Evolutionary conservation across 2,113 vertebrate genomes (phyloP).

Genomic region (Cynoglossus semilaevis): DNA sequence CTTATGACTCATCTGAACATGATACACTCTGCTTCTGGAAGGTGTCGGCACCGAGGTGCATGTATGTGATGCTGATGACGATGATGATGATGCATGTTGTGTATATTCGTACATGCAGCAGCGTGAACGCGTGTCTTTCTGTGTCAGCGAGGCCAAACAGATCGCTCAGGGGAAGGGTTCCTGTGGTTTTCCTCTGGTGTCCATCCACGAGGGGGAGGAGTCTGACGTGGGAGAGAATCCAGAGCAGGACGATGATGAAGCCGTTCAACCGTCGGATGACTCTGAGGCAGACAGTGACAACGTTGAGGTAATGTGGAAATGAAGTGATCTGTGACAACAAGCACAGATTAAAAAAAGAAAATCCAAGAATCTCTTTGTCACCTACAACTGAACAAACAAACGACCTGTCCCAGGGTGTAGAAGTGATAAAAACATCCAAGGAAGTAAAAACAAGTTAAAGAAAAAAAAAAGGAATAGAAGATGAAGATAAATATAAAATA

Average conservation of each 20-base stretch:
- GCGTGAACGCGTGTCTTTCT: constrained; percentile 26
- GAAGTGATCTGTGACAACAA: too few species aligned
- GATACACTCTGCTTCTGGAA: background rate
- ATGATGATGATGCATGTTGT: constrained; percentile 13
- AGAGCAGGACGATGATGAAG: constrained; percentile 39
- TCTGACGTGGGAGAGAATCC: constrained; percentile 27
- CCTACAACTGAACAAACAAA: too few species aligned
- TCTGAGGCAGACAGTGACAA: too few species aligned
- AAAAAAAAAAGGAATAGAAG: too few species aligned
- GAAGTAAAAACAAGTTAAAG: too few species aligned
- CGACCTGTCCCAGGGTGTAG: too few species aligned
- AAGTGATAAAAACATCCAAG: too few species aligned
- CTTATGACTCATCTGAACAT: constrained; percentile 13
- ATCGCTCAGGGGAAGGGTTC: constrained; percentile 58
- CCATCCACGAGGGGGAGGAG: constrained; percentile 79
- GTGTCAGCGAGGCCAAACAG: constrained; percentile 62
- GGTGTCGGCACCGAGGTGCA: background rate
- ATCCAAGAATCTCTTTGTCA: too few species aligned
- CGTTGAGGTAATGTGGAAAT: too few species aligned
- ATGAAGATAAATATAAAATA: too few species aligned
- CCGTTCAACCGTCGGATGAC: background rate
- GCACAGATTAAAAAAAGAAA: too few species aligned
- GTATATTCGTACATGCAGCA: constrained; percentile 1
- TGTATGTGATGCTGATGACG: constrained; percentile 3
- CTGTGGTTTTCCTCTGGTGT: constrained; percentile 51